phyloP scores from a whole-genome alignment of 2,888 invertebrate genomes.

The Cylindroiulus punctatus region DNA sequence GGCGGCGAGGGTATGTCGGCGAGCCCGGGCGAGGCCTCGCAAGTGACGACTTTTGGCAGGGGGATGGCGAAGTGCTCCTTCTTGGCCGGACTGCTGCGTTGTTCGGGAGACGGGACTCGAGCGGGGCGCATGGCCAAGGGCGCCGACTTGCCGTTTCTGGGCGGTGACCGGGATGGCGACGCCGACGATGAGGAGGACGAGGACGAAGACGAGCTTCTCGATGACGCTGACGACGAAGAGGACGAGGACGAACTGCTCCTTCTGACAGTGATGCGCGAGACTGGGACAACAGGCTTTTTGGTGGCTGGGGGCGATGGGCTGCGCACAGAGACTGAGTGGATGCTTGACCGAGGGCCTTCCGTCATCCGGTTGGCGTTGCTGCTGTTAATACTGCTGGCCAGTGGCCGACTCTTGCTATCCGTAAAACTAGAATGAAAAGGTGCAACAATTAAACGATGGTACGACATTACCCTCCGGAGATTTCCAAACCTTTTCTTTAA shows the following conservation, averaged over 20 bases:
- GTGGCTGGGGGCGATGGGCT: not conserved
- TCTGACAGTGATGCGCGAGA: not conserved
- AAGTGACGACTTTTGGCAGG: not conserved
- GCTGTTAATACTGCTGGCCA: not conserved
- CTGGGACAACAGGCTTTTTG: not conserved
- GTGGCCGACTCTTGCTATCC: not conserved
- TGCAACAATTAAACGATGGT: no score
- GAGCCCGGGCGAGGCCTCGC: not conserved
- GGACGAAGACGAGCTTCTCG: constrained; percentile 36
- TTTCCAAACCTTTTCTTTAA: no score
- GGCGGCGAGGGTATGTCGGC: not conserved
- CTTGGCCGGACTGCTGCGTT: not conserved
- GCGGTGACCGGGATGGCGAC: not conserved
- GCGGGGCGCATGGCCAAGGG: not conserved
- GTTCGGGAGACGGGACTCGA: not conserved
- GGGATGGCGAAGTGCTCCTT: not conserved
- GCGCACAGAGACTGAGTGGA: not conserved
- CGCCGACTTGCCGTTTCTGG: not conserved
- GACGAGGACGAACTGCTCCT: constrained; percentile 1
- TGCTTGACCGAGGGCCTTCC: not conserved
- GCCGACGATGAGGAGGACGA: constrained; percentile 32
- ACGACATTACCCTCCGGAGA: no score
- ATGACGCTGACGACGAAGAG: constrained; percentile 50
- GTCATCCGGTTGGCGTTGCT: not conserved
- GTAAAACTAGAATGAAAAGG: not conserved